Evolutionary conservation across 2,113 vertebrate genomes (phyloP), one percentile per base, ranked within the genome.

Genomic region (Globicephala melas): DNA sequence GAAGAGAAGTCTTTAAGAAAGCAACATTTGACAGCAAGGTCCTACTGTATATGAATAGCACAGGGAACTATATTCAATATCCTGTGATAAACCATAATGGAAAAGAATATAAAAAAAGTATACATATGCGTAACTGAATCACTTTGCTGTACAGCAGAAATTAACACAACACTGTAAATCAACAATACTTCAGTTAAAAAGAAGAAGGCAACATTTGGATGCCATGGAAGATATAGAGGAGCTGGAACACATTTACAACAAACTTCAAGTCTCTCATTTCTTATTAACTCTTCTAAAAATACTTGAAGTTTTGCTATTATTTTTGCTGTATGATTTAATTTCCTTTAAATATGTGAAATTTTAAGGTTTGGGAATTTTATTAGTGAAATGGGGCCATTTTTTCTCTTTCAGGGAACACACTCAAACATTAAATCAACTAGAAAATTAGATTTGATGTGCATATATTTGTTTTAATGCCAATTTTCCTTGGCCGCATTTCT

Each of bases 391-490:
- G 21, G 5, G 11, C 50, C 20, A 44, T 73, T 89, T 90, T 90
- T 91, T 80, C 60, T 92, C 53, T 65, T 76, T 77, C 33, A 84
- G 73, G 15, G 18, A 89, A 89, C 11, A 91, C 3, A 93, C 13
- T 89, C n/a, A 83, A 85, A 85, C 89, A 17, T 89, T 68, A 89
- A 92, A 85, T 89, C 74, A 89, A 71, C 58, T 62, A 94, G 94
- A 96, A 97, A 93, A 53, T 62, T 80, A 55, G 73, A 92, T 55
- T 74, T 47, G 20, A 50, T 55, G 55, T 50, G 20, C 28, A 55
- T n/a, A 23, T 73, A 55, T 77, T 83, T 93, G 28, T 36, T 93
- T 89, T 33, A 95, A 95, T 74, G 67, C 21, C 60, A 79, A 63
- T 79, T 89, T 93, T 89, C 58, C 79, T 82, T 81, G 83, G 92